Percentiles rank a stretch among this genome's conserved stretches.
Evolutionary conservation across 2,797 vertebrate species (phyloP).

Genomic region (Danionella dracula): DNA sequence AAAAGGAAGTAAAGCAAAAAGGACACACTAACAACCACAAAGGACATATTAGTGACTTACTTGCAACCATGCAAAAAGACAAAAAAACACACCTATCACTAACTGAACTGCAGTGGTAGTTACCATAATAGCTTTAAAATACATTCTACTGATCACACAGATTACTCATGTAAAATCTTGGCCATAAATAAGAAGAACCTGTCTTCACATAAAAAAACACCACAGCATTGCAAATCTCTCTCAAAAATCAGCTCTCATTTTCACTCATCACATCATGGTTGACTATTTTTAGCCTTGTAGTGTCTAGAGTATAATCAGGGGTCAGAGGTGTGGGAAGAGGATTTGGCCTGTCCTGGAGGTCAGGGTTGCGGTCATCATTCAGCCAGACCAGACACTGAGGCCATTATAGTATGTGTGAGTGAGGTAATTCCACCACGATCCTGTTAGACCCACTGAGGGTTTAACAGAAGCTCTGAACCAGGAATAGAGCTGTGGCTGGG

Average conservation of each 20-base stretch:
- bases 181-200: no score
- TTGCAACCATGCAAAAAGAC: neutral
- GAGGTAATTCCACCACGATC: conserved; percentile 76
- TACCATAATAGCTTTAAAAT: no score
- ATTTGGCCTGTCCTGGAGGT: conserved; percentile 28
- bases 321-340: conserved; percentile 38
- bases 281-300: neutral
- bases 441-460: conserved; percentile 65
- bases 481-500: conserved; percentile 73
- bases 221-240: neutral
- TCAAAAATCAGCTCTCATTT: neutral
- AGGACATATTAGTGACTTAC: neutral
- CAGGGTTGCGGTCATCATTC: neutral
- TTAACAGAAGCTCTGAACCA: conserved; percentile 32
- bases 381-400: neutral
- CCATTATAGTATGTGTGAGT: conserved; percentile 61
- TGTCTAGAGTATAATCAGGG: neutral
- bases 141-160: neutral
- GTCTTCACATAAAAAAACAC: neutral
- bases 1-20: no score
- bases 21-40: neutral
- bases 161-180: no score
- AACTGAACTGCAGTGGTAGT: neutral
- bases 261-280: neutral
- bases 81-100: neutral